Evolutionary conservation across 1,140 invertebrate genomes (phyloP).

Genomic region (Solen grandis): DNA sequence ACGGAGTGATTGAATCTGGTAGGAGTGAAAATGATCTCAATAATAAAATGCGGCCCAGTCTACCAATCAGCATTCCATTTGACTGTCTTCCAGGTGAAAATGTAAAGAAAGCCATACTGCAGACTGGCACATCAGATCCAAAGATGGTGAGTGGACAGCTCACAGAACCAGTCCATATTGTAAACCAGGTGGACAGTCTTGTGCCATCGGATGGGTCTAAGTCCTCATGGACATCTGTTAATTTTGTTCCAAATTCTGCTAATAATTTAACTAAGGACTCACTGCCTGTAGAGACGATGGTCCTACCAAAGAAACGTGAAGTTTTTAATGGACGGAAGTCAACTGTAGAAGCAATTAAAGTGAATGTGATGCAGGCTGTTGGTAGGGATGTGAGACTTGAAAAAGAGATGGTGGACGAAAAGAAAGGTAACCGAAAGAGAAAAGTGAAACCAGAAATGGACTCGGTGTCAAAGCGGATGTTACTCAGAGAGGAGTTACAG

Average conservation of each 20-base stretch:
- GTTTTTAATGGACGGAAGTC: slow-evolving; percentile 39
- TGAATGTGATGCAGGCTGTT: background rate
- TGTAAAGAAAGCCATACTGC: slow-evolving; percentile 15
- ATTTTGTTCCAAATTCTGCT: slow-evolving; percentile 29
- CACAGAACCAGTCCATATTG: background rate
- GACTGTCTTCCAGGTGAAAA: slow-evolving; percentile 55
- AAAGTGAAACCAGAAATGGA: background rate
- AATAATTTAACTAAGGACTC: background rate
- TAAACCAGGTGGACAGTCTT: background rate
- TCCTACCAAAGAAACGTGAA: slow-evolving; percentile 45
- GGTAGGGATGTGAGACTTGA: background rate
- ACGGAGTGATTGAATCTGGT: slow-evolving; percentile 24
- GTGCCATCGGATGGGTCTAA: background rate
- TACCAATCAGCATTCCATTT: slow-evolving; percentile 55
- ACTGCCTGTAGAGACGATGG: slow-evolving; percentile 33
- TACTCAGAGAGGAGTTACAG: slow-evolving; percentile 2
- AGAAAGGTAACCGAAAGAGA: background rate
- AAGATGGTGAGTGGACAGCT: background rate
- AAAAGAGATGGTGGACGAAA: slow-evolving; percentile 25
- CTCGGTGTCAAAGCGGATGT: slow-evolving; percentile 17
- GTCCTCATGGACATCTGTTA: slow-evolving; percentile 41
- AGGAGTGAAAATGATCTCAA: slow-evolving; percentile 35
- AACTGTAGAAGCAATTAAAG: background rate
- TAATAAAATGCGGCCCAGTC: slow-evolving; percentile 42
- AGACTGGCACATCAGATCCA: background rate